phyloP scores from a whole-genome alignment of 2,797 vertebrate species.

The Hyperoplus immaculatus region DNA sequence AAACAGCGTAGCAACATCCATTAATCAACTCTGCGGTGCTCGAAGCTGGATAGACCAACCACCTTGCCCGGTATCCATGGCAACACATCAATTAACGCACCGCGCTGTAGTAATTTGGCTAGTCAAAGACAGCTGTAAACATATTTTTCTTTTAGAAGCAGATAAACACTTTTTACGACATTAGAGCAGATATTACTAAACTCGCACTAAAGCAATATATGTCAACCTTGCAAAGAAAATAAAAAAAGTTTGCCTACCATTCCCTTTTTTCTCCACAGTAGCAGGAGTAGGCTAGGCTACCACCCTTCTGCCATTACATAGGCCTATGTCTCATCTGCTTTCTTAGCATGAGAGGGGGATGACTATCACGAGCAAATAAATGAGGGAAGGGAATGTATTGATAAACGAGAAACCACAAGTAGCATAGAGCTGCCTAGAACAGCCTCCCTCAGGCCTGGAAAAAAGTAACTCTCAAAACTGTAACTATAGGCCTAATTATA shows the following conservation, averaged over 20 bases:
- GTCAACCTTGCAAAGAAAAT: not conserved
- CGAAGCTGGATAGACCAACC: slow-evolving; percentile 7
- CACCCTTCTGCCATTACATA: not conserved
- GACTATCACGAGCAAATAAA: slow-evolving; percentile 66
- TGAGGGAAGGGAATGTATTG: slow-evolving; percentile 26
- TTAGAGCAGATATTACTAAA: not conserved
- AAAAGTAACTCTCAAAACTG: not conserved
- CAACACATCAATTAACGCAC: slow-evolving; percentile 49
- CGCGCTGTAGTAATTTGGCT: not conserved
- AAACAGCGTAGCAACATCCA: not conserved
- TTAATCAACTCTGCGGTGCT: slow-evolving; percentile 44
- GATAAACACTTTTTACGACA: not conserved
- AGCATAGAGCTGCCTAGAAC: not conserved
- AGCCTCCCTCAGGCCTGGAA: not conserved
- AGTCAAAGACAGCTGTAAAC: not conserved
- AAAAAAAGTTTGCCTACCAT: not conserved
- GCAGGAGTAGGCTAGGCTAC: not conserved
- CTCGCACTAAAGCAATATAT: not conserved
- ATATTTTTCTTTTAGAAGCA: not conserved
- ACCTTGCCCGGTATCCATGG: slow-evolving; percentile 50
- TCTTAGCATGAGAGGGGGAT: slow-evolving; percentile 27
- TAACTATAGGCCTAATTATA: too few species aligned
- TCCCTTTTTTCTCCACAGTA: not conserved
- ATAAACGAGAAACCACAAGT: slow-evolving; percentile 10
- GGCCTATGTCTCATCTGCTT: slow-evolving; percentile 6